Conservation (phyloP, 2,797 vertebrate genomes). For the Myotis planiceps region DNA sequence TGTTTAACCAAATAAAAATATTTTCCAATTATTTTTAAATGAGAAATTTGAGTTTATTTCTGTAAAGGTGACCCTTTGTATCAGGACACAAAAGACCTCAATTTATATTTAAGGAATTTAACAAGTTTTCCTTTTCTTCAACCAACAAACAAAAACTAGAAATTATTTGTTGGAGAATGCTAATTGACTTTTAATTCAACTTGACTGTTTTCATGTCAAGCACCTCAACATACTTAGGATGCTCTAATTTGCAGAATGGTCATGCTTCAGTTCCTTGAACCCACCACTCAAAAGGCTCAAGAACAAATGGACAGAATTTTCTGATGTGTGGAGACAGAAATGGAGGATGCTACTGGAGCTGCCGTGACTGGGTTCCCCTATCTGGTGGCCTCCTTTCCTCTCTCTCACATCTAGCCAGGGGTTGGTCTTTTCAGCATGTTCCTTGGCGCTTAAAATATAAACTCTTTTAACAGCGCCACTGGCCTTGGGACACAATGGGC, state of each 20-base stretch:
- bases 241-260: not conserved
- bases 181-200: not conserved
- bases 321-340: not conserved
- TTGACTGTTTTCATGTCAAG: not conserved
- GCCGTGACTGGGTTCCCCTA: too few species aligned
- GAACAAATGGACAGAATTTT: not conserved
- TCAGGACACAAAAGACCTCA: not conserved
- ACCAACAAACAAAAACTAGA: not conserved
- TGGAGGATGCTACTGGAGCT: not conserved
- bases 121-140: not conserved
- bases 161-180: not conserved
- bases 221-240: not conserved
- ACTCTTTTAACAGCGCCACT: not conserved
- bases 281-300: not conserved
- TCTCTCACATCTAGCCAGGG: too few species aligned
- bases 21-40: not conserved
- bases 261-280: not conserved
- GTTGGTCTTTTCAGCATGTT: not conserved
- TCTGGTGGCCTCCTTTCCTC: not conserved
- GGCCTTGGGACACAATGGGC: accelerated
- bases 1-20: not conserved
- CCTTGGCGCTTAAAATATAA: not conserved
- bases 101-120: not conserved
- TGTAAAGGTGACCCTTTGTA: not conserved
- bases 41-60: not conserved